phyloP scores from a whole-genome alignment of 2,113 vertebrate genomes.

The Picathartes gymnocephalus region DNA sequence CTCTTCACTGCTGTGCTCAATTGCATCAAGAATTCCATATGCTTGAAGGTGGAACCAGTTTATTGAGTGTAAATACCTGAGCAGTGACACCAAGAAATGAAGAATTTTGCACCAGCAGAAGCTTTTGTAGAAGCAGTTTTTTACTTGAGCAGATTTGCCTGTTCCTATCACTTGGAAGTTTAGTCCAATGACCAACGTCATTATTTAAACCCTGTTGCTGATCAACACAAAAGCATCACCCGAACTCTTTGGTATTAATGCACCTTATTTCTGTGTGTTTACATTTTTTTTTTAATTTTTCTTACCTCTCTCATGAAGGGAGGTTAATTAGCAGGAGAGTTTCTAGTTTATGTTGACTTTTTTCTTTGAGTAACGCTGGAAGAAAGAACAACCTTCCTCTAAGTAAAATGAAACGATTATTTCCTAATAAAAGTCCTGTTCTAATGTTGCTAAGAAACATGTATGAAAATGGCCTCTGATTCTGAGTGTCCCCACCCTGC shows the following conservation, averaged over 20 bases:
- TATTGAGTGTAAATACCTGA: neutral
- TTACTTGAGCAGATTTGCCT: neutral
- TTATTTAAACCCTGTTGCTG: neutral
- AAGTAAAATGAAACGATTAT: neutral
- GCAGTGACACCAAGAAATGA: neutral
- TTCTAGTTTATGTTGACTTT: neutral
- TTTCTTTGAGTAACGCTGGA: neutral
- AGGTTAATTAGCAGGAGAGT: neutral
- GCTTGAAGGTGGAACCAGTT: neutral
- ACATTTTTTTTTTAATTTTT: neutral
- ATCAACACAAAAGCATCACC: neutral
- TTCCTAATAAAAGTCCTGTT: neutral
- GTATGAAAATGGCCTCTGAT: neutral
- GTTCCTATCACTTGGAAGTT: neutral
- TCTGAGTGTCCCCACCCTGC: neutral
- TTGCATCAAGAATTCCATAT: neutral
- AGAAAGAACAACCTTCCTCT: neutral
- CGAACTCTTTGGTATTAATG: neutral
- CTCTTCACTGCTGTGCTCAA: neutral
- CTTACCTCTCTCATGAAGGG: neutral
- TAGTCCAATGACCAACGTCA: neutral
- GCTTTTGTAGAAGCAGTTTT: neutral
- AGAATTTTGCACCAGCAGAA: neutral
- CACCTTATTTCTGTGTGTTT: neutral
- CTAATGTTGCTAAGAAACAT: neutral